Conservation (phyloP, 2,797 vertebrate genomes). For the Nyctibius grandis region DNA sequence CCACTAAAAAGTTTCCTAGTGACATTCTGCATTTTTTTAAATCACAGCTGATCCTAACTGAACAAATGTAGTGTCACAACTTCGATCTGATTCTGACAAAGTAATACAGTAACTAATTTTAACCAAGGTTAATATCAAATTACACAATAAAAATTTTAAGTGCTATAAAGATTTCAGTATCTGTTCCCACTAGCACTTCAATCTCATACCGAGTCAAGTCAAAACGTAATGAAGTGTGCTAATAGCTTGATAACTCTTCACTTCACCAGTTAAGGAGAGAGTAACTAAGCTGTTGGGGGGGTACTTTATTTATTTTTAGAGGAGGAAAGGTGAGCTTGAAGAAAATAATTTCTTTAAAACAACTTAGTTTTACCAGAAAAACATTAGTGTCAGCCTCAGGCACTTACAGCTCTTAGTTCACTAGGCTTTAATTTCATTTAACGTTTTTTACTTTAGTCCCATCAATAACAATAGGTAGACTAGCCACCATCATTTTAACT, state of each 20-base stretch:
- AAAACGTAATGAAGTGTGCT: background rate
- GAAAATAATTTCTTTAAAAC: constrained; percentile 52
- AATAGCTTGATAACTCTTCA: background rate
- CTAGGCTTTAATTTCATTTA: background rate
- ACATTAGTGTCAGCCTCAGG: background rate
- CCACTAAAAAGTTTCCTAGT: background rate
- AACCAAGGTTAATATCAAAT: constrained; percentile 35
- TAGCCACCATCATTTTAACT: background rate
- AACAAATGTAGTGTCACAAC: constrained; percentile 50
- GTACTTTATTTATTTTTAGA: background rate
- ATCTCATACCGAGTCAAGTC: background rate
- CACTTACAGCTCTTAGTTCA: background rate
- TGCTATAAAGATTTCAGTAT: constrained; percentile 39
- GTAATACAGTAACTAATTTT: constrained; percentile 40
- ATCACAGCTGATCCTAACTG: constrained; percentile 42
- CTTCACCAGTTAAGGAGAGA: background rate
- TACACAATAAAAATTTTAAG: constrained; percentile 53
- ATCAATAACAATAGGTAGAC: background rate
- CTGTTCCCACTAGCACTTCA: constrained; percentile 18
- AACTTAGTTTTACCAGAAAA: background rate
- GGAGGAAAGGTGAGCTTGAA: background rate
- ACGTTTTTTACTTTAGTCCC: background rate
- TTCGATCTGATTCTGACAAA: constrained; percentile 31
- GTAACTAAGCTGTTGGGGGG: background rate
- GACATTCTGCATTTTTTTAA: constrained; percentile 52